Base-by-base conservation (phyloP, 2,888 invertebrate species). In the Lycocerus yunnanus region DNA sequence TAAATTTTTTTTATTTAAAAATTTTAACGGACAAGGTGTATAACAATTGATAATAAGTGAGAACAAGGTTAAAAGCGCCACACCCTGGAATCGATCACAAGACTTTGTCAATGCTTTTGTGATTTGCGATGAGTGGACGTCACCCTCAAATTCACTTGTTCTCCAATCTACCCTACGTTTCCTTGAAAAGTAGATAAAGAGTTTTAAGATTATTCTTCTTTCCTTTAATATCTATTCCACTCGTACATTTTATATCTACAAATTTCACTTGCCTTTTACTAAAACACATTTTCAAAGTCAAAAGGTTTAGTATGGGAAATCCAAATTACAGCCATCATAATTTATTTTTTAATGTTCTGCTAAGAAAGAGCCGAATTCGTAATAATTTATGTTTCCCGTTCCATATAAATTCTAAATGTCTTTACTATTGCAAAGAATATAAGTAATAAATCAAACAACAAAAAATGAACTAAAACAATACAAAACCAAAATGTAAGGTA, bases 61-160 rank as follows among this genome's bases (percentile, higher is more conserved):
- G 75, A 71, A 74, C 65, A 58, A 74, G 74, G 78, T 79, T 80
- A 72, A 76, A 72, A 75, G 78, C 78, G 80, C 81, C 81, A 81
- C 81, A 77, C 81, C 80, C 80, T 74, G 75, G 75, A 77, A 81
- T 81, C 81, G 80, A 81, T 81, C 80, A 80, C 77, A 78, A 73
- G 73, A 76, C 73, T 66, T 70, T 71, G 75, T 78, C 75, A 76
- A 77, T 73, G 75, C 77, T 77, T 80, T 80, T 80, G 78, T 80
- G 78, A 79, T 80, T 76, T 78, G 78, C 74, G 75, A 80, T 78
- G 79, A 78, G 76, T 77, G 77, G 78, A 77, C 79, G 75, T 75
- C 75, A 77, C 74, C 73, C 61, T 71, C 60, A 67, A 74, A 71
- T 74, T 66, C 24, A 66, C 20, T 66, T 27, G 24, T 63, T 69